A percentile compares a stretch with the other conserved stretches of the same genome.
These are phyloP conservation scores for Thunnus thynnus DNA, from an alignment of 2,113 vertebrate genomes.

Conservation along the genomic window DNA sequence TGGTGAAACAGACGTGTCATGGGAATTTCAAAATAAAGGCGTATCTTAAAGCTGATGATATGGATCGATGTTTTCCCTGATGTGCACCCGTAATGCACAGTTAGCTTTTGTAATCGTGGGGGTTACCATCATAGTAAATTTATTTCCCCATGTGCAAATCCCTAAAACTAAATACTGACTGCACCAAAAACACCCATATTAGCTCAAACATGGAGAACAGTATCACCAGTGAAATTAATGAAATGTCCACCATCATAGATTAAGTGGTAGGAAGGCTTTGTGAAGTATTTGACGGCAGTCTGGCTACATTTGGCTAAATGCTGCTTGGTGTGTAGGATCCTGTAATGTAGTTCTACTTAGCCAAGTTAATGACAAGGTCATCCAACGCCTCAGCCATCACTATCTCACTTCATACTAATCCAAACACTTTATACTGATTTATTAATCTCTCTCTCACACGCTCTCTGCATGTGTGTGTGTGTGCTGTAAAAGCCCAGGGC, in stretches of 20 bases:
- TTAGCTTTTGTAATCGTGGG: no score
- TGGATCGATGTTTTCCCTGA: no score
- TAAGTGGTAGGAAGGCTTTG: background rate
- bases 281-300: slow-evolving; percentile 5
- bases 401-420: slow-evolving; percentile 34
- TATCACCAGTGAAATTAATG: background rate
- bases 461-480: slow-evolving; percentile 17
- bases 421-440: slow-evolving; percentile 49
- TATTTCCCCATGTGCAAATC: no score
- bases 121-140: no score
- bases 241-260: slow-evolving; percentile 16
- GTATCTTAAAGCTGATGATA: no score
- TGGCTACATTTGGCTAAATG: background rate
- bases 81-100: no score
- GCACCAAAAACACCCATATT: no score
- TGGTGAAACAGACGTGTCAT: no score
- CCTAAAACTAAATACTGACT: no score
- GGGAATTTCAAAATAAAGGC: no score
- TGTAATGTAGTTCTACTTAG: slow-evolving; percentile 23
- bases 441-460: slow-evolving; percentile 46
- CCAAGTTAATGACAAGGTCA: slow-evolving; percentile 44
- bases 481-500: slow-evolving; percentile 52
- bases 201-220: background rate
- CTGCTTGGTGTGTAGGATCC: background rate
- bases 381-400: slow-evolving; percentile 17